Conservation (phyloP, 2,797 vertebrate genomes). For the Sebastes trivittatus region DNA sequence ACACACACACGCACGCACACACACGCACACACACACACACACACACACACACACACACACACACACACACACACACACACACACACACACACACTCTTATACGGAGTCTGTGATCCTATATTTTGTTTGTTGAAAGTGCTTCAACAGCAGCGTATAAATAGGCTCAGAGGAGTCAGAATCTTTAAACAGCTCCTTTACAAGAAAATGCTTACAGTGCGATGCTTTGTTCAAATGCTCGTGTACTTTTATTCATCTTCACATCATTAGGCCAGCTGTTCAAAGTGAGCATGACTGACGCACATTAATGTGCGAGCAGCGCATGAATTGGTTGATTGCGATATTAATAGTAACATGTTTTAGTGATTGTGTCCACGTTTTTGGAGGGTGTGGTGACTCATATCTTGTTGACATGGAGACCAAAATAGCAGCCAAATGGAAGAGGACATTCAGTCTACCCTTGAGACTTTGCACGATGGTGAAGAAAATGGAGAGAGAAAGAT, state of each 20-base stretch:
- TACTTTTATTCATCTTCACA: conserved; percentile 48
- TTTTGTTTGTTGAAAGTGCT: conserved; percentile 56
- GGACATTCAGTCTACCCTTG: conserved; percentile 78
- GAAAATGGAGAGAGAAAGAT: conserved; percentile 70
- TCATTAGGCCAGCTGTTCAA: conserved; percentile 50
- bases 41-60: background rate
- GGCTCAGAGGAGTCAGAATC: conserved; percentile 49
- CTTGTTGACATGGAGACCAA: conserved; percentile 78
- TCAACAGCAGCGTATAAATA: conserved; percentile 64
- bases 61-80: background rate
- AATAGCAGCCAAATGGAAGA: conserved; percentile 80
- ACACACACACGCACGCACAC: background rate
- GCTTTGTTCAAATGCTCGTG: conserved; percentile 40
- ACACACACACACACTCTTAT: background rate
- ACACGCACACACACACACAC: background rate
- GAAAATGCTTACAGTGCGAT: conserved; percentile 43
- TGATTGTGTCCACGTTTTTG: conserved; percentile 66
- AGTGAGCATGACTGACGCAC: conserved; percentile 41
- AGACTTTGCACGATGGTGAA: conserved; percentile 72
- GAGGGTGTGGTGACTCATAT: conserved; percentile 77
- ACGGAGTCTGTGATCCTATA: conserved; percentile 31
- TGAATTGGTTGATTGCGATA: conserved; percentile 54
- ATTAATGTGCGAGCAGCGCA: conserved; percentile 27
- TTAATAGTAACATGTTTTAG: conserved; percentile 71
- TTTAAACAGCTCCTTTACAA: conserved; percentile 53